A percentile compares a stretch with the other conserved stretches of the same genome.
Conservation (phyloP, 2,797 vertebrate species). For the Pagetopsis macropterus region DNA sequence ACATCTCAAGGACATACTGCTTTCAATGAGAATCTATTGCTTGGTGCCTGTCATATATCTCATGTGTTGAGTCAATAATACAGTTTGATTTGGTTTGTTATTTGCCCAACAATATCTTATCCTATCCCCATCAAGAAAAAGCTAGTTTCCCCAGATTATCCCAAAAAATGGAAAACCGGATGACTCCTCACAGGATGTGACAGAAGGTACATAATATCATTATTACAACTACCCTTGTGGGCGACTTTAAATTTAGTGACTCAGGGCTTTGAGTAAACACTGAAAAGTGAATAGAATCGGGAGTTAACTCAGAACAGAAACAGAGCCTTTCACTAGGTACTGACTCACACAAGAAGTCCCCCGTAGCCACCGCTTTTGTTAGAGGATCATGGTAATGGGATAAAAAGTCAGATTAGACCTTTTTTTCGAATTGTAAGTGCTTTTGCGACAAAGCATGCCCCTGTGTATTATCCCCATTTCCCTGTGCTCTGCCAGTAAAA, state of each 20-base stretch:
- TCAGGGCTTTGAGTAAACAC: neutral
- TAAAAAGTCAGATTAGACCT: neutral
- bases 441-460: neutral
- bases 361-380: neutral
- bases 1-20: conserved; percentile 15
- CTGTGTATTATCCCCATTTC: neutral
- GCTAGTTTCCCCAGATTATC: neutral
- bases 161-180: too few relatives aligned
- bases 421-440: neutral
- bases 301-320: neutral
- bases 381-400: conserved; percentile 1
- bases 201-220: neutral
- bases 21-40: conserved; percentile 15
- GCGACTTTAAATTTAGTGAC: neutral
- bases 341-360: neutral
- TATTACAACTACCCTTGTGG: neutral
- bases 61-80: neutral
- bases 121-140: neutral
- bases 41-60: neutral
- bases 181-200: neutral
- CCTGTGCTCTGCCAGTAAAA: neutral
- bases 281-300: neutral
- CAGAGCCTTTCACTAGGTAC: neutral
- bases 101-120: neutral
- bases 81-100: neutral